A percentile compares a stretch with the other conserved stretches of the same genome.
phyloP scores from a whole-genome alignment of 2,113 vertebrate genomes.

The Ahaetulla prasina region DNA sequence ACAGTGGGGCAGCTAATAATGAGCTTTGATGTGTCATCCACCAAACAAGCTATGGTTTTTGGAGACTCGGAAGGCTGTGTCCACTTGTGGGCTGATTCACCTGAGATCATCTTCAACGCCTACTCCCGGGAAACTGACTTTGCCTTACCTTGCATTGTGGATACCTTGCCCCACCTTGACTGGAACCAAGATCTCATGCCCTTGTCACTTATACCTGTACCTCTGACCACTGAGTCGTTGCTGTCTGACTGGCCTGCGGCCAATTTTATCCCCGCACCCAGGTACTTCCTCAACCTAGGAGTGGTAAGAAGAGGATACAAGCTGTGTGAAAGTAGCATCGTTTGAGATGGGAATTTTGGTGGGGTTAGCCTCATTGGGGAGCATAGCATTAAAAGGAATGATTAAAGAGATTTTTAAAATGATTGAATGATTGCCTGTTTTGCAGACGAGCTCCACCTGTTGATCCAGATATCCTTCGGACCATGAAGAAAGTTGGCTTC shows the following conservation, averaged over 20 bases:
- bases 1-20: constrained; percentile 93
- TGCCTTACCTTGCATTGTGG: constrained; percentile 88
- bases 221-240: constrained; percentile 82
- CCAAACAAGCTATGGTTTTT: constrained; percentile 92
- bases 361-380: not conserved
- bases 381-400: not conserved
- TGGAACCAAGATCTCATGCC: constrained; percentile 96
- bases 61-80: constrained; percentile 93
- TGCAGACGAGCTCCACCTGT: constrained; percentile 86
- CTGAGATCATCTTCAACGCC: constrained; percentile 87
- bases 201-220: constrained; percentile 89
- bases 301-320: not conserved
- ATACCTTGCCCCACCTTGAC: constrained; percentile 89
- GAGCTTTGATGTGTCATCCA: constrained; percentile 93
- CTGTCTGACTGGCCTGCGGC: constrained; percentile 88
- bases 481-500: constrained; percentile 98
- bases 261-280: constrained; percentile 80
- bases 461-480: constrained; percentile 91
- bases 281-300: constrained; percentile 64
- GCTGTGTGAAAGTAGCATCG: not conserved
- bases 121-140: constrained; percentile 96
- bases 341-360: not conserved
- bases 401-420: not conserved
- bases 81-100: constrained; percentile 92
- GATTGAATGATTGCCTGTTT: not conserved